phyloP scores from a whole-genome alignment of 2,888 invertebrate species.

The Cephonodes hylas region DNA sequence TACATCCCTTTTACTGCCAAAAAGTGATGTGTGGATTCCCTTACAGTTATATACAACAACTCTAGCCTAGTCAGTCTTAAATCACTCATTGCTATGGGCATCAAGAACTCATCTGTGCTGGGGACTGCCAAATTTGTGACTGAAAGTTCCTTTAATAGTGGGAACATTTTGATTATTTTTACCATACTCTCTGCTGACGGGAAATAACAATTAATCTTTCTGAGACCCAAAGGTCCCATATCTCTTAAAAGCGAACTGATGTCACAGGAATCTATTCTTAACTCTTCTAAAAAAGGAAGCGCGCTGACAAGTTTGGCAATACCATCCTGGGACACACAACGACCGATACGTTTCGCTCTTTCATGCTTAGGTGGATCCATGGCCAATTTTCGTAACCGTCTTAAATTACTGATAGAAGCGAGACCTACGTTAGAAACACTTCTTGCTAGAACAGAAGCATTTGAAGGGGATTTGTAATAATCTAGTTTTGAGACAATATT shows the following conservation, averaged over 20 bases:
- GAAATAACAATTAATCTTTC: slow-evolving; percentile 73
- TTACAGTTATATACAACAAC: slow-evolving; percentile 72
- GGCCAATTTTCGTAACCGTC: slow-evolving; percentile 60
- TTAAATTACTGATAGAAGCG: slow-evolving; percentile 58
- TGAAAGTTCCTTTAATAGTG: slow-evolving; percentile 63
- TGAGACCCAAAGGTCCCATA: slow-evolving; percentile 65
- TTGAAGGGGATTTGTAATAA: slow-evolving; percentile 70
- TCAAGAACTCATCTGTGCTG: slow-evolving; percentile 69
- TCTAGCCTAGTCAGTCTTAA: slow-evolving; percentile 60
- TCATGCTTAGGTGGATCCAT: slow-evolving; percentile 77
- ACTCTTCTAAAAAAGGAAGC: slow-evolving; percentile 68
- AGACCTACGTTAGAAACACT: slow-evolving; percentile 74
- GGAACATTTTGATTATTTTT: slow-evolving; percentile 69
- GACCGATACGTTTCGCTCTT: slow-evolving; percentile 62
- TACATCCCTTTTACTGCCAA: slow-evolving; percentile 62
- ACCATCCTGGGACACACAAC: slow-evolving; percentile 71
- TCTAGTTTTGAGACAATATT: slow-evolving; percentile 76
- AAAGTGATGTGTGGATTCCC: slow-evolving; percentile 62
- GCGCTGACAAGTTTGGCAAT: slow-evolving; percentile 64
- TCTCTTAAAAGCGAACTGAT: slow-evolving; percentile 68
- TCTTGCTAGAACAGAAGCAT: slow-evolving; percentile 71
- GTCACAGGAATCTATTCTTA: slow-evolving; percentile 75
- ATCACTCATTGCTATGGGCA: slow-evolving; percentile 63
- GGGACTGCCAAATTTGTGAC: slow-evolving; percentile 70
- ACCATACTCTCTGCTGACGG: slow-evolving; percentile 68